These are phyloP conservation scores for Tetramorium alpestre DNA, from an alignment of 1,140 invertebrate genomes.

Conservation along the genomic window DNA sequence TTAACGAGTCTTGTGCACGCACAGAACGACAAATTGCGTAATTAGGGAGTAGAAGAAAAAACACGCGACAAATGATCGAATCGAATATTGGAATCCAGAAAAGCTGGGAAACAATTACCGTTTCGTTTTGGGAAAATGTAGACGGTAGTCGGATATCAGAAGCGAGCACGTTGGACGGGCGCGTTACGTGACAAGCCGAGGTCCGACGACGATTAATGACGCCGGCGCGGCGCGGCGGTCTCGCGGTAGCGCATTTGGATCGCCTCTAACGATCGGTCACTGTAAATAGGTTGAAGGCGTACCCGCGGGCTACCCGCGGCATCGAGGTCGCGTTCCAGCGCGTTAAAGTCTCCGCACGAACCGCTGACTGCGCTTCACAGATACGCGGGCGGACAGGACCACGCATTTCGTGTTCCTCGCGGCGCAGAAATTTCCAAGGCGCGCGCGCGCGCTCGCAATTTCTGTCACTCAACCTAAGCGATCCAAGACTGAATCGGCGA, in stretches of 20 bases:
- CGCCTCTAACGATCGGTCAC: constrained; percentile 60
- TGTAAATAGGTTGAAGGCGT: constrained; percentile 58
- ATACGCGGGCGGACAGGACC: not conserved
- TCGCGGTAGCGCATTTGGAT: constrained; percentile 47
- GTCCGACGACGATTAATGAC: constrained; percentile 35
- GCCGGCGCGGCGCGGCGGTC: not conserved
- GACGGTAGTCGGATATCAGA: not conserved
- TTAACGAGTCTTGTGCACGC: not conserved
- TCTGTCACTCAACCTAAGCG: constrained; percentile 23
- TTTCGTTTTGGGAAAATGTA: not conserved
- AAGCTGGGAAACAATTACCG: too few relatives aligned
- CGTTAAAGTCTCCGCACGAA: constrained; percentile 48
- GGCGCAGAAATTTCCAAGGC: constrained; percentile 25
- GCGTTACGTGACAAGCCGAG: constrained; percentile 22
- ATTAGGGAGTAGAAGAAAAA: not conserved
- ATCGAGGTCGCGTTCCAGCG: constrained; percentile 54
- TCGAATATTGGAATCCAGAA: not conserved
- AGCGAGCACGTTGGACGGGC: not conserved
- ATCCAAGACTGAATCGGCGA: not conserved
- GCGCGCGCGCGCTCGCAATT: not conserved
- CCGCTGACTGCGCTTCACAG: constrained; percentile 16
- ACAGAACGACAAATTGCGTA: not conserved
- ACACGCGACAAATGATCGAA: not conserved
- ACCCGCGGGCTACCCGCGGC: constrained; percentile 29
- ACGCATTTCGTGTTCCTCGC: constrained; percentile 33